Base-by-base conservation (phyloP, 1,140 invertebrate genomes). In the Zaprionus ghesquierei region DNA sequence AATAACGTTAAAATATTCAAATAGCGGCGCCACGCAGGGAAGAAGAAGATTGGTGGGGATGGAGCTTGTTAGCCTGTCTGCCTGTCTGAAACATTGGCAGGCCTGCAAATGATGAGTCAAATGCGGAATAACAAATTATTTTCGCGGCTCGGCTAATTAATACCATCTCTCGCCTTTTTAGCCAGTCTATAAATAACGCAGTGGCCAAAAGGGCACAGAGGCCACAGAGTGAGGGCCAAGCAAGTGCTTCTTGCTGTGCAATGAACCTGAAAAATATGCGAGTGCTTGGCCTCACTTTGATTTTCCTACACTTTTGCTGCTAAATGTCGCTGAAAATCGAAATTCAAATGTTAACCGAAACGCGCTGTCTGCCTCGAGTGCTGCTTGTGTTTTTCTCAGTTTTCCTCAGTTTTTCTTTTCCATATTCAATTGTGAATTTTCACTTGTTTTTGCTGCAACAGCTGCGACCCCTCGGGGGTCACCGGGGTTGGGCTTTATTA, bases 111-210 rank as follows among this genome's bases (percentile, higher is more conserved):
- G 69, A 75, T 70, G 55, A 66, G 63, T 44, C 49, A 55, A 63
- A n/a, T 53, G 33, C 46, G 12, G 20, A 10, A 75, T 51, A 35
- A 44, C 41, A 54, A 78, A 78, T 78, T 78, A 69, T 71, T 31
- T 79, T 50, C 66, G 71, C 73, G 56, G 64, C 65, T 23, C 29
- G 56, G 44, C 58, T 80, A 85, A 80, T 85, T 85, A 81, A 81
- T 54, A 51, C 18, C n/a, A 27, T 18, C 8, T 15, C 9, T 5
- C 13, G 2, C 23, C 49, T 20, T 22, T 46, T 46, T 18, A 46
- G 18, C 9, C 18, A 0, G 13, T 51, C 49, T 51, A 51, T 51
- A 51, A 51, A 51, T 51, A 51, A 27, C 5, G 6, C 18, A 10
- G 12, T n/a, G 10, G 20, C 49, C n/a, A 38, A 41, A n/a, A 41